phyloP scores from a whole-genome alignment of 1,140 invertebrate genomes.

The Monochamus saltuarius region DNA sequence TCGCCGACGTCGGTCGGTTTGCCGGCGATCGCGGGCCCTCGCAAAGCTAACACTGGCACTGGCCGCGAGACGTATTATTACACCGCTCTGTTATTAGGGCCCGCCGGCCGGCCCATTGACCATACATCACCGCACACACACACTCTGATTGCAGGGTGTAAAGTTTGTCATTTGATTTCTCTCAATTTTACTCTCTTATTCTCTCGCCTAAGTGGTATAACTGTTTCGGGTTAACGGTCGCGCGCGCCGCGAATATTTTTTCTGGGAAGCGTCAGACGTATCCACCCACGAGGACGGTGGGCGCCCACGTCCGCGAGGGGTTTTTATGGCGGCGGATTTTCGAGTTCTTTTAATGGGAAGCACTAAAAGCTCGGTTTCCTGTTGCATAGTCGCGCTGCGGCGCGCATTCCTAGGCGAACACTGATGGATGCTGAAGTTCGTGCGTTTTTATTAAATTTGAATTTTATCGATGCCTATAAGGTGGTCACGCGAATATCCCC shows the following conservation, averaged over 20 bases:
- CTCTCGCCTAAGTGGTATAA: constrained; percentile 17
- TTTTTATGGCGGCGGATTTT: no score
- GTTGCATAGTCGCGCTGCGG: no score
- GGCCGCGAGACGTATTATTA: constrained; percentile 43
- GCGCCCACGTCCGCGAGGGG: background rate
- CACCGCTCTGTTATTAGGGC: constrained; percentile 44
- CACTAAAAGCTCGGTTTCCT: no score
- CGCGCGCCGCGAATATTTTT: background rate
- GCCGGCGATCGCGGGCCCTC: constrained; percentile 17
- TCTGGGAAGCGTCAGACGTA: background rate
- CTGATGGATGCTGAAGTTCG: no score
- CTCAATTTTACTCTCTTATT: constrained; percentile 30
- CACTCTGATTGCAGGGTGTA: constrained; percentile 43
- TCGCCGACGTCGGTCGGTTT: constrained; percentile 15
- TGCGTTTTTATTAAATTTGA: no score
- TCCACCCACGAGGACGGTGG: background rate
- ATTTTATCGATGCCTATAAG: no score
- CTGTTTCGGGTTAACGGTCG: background rate
- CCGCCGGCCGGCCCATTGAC: constrained; percentile 39
- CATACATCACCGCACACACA: constrained; percentile 41
- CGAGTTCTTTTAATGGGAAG: no score
- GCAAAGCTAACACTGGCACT: constrained; percentile 42
- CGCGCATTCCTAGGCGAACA: no score
- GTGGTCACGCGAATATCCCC: no score
- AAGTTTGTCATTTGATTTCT: constrained; percentile 44